Conservation (phyloP, 1,140 invertebrate species). For the Lerema accius region DNA sequence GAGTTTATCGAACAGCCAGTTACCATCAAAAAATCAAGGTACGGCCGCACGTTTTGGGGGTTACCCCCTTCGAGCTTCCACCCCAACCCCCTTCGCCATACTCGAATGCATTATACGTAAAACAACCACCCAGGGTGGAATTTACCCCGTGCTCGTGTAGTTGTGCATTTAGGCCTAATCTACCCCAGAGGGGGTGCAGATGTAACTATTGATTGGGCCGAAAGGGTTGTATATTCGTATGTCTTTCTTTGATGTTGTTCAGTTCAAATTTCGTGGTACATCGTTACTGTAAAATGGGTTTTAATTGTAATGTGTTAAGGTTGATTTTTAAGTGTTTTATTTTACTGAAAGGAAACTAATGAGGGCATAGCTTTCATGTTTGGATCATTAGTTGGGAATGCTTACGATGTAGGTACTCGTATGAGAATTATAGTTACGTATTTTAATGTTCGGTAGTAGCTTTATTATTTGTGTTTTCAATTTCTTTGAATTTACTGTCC, state of each 20-base stretch:
- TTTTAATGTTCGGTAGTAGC: too few relatives aligned
- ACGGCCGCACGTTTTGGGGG: constrained; percentile 40
- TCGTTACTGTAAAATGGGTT: constrained; percentile 11
- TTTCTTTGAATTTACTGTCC: too few relatives aligned
- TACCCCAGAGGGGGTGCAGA: constrained; percentile 55
- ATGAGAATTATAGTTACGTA: too few relatives aligned
- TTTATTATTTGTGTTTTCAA: too few relatives aligned
- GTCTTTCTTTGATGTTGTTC: constrained; percentile 40
- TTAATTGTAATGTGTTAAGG: not conserved
- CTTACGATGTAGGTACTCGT: not conserved
- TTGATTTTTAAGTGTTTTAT: not conserved
- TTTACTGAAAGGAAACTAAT: not conserved
- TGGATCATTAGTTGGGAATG: too few relatives aligned
- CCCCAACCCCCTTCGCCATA: constrained; percentile 48
- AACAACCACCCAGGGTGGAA: constrained; percentile 55
- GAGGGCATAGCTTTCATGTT: not conserved
- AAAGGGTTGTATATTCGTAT: constrained; percentile 48
- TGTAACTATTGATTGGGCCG: constrained; percentile 58
- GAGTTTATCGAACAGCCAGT: constrained; percentile 37
- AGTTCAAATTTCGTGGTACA: constrained; percentile 32
- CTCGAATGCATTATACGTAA: constrained; percentile 71
- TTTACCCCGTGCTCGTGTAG: constrained; percentile 52
- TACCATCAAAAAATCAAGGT: constrained; percentile 59
- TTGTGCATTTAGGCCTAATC: constrained; percentile 71
- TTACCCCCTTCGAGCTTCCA: constrained; percentile 10